These are phyloP conservation scores for Creontiades dilutus DNA, from an alignment of 2,888 invertebrate genomes.

Conservation along the genomic window DNA sequence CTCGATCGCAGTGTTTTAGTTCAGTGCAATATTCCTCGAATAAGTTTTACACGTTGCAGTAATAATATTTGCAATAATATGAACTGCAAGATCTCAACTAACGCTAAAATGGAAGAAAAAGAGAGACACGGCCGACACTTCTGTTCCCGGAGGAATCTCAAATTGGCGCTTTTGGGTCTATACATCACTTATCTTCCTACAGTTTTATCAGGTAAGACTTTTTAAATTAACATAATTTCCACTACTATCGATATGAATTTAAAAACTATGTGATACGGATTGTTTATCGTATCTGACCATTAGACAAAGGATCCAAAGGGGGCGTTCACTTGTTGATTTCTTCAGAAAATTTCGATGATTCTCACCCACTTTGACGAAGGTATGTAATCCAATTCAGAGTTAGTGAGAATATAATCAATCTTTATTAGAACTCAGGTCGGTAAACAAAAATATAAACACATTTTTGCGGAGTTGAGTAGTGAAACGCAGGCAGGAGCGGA, in stretches of 20 bases:
- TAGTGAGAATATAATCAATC: no score
- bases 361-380: no score
- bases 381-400: no score
- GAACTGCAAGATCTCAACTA: constrained; percentile 2
- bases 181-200: constrained; percentile 15
- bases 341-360: neutral
- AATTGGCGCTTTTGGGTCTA: neutral
- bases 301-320: neutral
- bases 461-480: no score
- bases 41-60: neutral
- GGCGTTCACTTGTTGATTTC: constrained; percentile 8
- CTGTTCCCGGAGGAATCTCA: neutral
- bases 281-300: neutral
- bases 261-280: no score
- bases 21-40: neutral
- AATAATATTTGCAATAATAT: neutral
- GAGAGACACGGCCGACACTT: neutral
- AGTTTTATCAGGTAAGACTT: constrained; percentile 28
- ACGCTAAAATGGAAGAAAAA: constrained; percentile 40
- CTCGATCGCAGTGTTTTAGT: constrained; percentile 15
- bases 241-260: no score
- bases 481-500: no score
- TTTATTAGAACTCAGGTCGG: no score
- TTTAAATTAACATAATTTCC: neutral
- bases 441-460: no score